These are phyloP conservation scores for Gymnosoma rotundatum DNA, from an alignment of 2,888 invertebrate genomes.

Conservation along the genomic window DNA sequence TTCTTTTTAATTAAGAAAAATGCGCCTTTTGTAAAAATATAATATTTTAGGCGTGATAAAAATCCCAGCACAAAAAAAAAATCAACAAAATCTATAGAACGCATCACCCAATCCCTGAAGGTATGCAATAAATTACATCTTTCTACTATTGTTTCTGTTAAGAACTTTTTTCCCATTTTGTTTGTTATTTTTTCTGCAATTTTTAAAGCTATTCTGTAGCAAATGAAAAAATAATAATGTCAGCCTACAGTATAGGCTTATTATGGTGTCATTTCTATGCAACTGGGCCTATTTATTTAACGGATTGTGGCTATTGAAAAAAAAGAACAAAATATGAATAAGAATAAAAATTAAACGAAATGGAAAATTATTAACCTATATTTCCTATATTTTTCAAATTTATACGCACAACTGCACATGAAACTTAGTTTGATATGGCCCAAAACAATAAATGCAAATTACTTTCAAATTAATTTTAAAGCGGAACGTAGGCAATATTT, in stretches of 20 bases:
- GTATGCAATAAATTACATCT: slow-evolving; percentile 51
- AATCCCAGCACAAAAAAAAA: no score
- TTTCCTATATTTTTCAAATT: slow-evolving; percentile 38
- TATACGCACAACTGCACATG: not conserved
- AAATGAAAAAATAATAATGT: slow-evolving; percentile 42
- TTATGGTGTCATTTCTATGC: slow-evolving; percentile 46
- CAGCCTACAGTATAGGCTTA: slow-evolving; percentile 48
- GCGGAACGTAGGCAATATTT: slow-evolving; percentile 22
- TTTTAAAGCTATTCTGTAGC: not conserved
- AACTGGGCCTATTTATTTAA: slow-evolving; percentile 16
- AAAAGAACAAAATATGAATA: not conserved
- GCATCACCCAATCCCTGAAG: slow-evolving; percentile 48
- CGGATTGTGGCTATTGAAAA: slow-evolving; percentile 5
- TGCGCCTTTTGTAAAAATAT: not conserved
- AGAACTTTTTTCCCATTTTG: not conserved
- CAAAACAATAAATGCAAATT: slow-evolving; percentile 48
- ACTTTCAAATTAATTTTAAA: slow-evolving; percentile 47
- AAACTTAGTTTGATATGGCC: not conserved
- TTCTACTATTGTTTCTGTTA: slow-evolving; percentile 45
- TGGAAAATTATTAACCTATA: slow-evolving; percentile 56
- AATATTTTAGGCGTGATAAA: slow-evolving; percentile 15
- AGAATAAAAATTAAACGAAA: slow-evolving; percentile 51
- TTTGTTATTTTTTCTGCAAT: not conserved
- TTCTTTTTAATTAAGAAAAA: not conserved
- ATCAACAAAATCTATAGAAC: slow-evolving; percentile 30